phyloP scores from a whole-genome alignment of 2,113 vertebrate genomes.

The Parotia lawesii region DNA sequence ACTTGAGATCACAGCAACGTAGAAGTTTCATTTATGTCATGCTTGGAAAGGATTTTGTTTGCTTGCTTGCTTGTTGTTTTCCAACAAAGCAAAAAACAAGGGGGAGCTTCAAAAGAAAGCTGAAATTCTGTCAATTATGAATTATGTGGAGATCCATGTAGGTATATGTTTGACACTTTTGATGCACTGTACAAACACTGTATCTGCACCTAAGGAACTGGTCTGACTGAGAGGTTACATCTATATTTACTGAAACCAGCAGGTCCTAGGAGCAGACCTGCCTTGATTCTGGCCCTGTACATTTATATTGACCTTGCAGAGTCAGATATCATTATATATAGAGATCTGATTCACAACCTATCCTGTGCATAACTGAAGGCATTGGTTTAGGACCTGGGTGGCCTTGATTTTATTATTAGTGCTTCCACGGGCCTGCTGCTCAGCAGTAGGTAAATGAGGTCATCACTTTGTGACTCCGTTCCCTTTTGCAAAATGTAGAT shows the following conservation, averaged over 20 bases:
- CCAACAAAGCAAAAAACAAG: neutral
- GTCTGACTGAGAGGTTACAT: neutral
- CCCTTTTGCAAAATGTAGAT: slow-evolving; percentile 56
- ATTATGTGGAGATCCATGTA: neutral
- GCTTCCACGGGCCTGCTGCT: slow-evolving; percentile 39
- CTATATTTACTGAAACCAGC: neutral
- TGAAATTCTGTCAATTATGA: neutral
- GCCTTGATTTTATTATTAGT: slow-evolving; percentile 64
- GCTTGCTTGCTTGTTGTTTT: neutral
- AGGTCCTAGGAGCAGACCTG: neutral
- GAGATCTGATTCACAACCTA: slow-evolving; percentile 33
- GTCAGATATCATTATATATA: neutral
- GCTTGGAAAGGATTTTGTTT: neutral
- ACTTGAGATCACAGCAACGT: neutral
- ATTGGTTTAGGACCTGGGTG: slow-evolving; percentile 39
- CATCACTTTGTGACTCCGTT: slow-evolving; percentile 19
- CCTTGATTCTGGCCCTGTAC: neutral
- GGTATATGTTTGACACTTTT: neutral
- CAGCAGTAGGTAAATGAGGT: slow-evolving; percentile 63
- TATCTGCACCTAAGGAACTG: neutral
- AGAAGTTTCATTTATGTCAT: neutral
- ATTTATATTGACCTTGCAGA: slow-evolving; percentile 6
- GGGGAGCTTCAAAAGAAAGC: neutral
- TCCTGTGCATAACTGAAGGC: neutral
- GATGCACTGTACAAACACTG: neutral